Percentiles rank a stretch among this genome's conserved stretches.
Conservation (phyloP, 1,140 invertebrate species). For the Bombus polaris region DNA sequence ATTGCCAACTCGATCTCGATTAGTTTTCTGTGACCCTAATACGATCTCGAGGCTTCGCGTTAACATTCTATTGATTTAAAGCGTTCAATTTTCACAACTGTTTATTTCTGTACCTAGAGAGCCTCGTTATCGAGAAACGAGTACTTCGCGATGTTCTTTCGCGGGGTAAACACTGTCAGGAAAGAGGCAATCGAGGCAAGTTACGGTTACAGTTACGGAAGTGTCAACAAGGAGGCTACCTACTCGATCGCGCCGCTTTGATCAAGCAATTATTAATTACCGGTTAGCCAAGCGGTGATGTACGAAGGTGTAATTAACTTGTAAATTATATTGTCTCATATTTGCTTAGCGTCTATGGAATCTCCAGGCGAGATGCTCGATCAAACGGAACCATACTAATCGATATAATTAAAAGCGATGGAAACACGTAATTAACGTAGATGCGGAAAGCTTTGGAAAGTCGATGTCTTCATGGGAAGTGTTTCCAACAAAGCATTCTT, state of each 20-base stretch:
- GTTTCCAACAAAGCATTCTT: too few relatives aligned
- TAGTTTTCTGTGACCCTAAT: neutral
- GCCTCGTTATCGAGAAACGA: too few relatives aligned
- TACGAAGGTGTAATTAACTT: neutral
- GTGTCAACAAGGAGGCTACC: neutral
- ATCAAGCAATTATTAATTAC: constrained; percentile 34
- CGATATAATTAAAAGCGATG: too few relatives aligned
- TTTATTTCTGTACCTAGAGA: too few relatives aligned
- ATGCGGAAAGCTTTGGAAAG: too few relatives aligned
- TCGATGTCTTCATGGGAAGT: too few relatives aligned
- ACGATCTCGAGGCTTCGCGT: neutral
- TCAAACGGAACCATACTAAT: neutral
- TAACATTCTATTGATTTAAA: neutral
- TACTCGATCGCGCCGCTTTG: neutral
- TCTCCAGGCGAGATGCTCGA: neutral
- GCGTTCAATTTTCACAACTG: neutral
- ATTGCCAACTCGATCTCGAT: neutral
- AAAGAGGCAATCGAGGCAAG: neutral
- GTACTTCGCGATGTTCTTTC: neutral
- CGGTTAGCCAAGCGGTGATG: neutral
- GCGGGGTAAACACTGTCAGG: neutral
- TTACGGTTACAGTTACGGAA: neutral
- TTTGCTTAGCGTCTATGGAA: neutral
- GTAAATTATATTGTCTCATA: neutral
- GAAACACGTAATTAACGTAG: too few relatives aligned